phyloP scores from a whole-genome alignment of 2,888 invertebrate genomes.

The Sisyra terminalis region DNA sequence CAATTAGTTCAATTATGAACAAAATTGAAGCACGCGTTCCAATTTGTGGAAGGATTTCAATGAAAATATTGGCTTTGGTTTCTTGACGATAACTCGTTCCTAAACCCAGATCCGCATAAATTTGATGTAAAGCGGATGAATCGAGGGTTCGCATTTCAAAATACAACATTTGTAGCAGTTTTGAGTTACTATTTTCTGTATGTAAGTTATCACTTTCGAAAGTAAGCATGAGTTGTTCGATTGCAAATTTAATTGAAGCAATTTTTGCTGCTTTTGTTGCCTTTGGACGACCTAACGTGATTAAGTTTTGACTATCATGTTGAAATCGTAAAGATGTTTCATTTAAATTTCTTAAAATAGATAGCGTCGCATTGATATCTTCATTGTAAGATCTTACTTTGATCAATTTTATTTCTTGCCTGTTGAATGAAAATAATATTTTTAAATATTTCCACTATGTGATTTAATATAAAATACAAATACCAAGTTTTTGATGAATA shows the following conservation, averaged over 20 bases:
- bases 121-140: conserved; percentile 24
- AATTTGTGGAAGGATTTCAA: conserved; percentile 53
- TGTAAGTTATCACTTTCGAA: conserved; percentile 9
- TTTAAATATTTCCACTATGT: too few relatives aligned
- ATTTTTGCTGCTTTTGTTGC: conserved; percentile 5
- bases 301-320: conserved; percentile 1
- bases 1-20: conserved; percentile 45
- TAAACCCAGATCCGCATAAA: conserved; percentile 38
- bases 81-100: conserved; percentile 62
- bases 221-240: conserved; percentile 9
- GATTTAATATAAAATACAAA: not conserved
- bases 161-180: conserved; percentile 9
- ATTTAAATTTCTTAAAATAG: not conserved
- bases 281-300: conserved; percentile 4
- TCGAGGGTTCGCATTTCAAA: conserved; percentile 26
- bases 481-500: conserved; percentile 10
- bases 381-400: not conserved
- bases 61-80: conserved; percentile 53
- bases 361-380: not conserved
- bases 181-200: conserved; percentile 7
- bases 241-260: not conserved
- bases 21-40: conserved; percentile 47
- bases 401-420: not conserved
- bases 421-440: not conserved
- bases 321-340: not conserved